Base-by-base conservation (phyloP, 1,140 invertebrate species). In the Drosophila nasuta region DNA sequence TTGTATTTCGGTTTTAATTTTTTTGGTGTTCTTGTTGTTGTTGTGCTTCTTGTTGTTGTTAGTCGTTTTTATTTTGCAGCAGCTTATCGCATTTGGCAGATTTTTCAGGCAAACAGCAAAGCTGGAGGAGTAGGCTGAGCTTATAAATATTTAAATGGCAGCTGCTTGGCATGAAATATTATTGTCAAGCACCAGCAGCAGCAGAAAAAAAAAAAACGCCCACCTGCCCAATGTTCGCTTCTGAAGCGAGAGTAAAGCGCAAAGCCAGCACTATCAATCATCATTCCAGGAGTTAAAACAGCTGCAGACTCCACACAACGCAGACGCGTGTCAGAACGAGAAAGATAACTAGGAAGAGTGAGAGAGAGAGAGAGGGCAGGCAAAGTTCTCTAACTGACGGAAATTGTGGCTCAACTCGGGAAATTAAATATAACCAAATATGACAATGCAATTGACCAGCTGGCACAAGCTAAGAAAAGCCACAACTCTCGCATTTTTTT, bases 111-210 rank as follows among this genome's bases (percentile, higher is more conserved):
- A 8, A 10, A 51, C 5, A 2, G 17, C 10, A 0, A 8, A 25
- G 20, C 7, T n/a, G 41, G 2, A n/a, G 38, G 35, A 25, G 11
- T 3, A 56, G 33, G 54, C 33, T 11, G 54, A 43, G 62, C 81
- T 85, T 81, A 77, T 85, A 85, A 83, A 85, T 85, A 85, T 85
- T 85, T 81, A 85, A 78, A 85, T 85, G 74, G 63, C 71, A 75
- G 70, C 56, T 65, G 75, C 73, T 75, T 67, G 66, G 30, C 63
- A 51, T 77, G 58, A 82, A 75, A 78, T 51, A 77, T 77, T 66
- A 71, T 77, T 72, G 57, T 70, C 74, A 59, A 54, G 60, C 66
- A 41, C 67, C 73, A 71, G 71, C 20, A 3, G 20, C 20, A 20
- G 2, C 2, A 20, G 2, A 25, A 25, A 25, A 25, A 25, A 25